phyloP scores from a whole-genome alignment of 1,140 invertebrate genomes.

The Rhagoletis pomonella region DNA sequence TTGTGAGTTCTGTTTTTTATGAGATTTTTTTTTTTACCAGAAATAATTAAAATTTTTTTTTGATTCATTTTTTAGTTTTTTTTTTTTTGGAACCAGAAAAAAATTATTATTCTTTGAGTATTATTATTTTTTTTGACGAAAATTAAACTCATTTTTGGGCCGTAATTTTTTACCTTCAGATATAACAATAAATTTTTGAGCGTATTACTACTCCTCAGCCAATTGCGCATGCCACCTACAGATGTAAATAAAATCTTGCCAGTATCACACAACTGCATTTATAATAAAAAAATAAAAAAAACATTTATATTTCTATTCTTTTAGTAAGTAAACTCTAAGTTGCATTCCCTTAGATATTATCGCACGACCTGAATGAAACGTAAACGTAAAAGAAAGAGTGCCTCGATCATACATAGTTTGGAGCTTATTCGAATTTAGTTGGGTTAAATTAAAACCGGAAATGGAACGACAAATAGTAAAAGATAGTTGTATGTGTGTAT shows the following conservation, averaged over 20 bases:
- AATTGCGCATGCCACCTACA: too few species aligned
- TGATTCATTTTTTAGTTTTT: too few species aligned
- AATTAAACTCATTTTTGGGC: too few species aligned
- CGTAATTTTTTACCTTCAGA: too few species aligned
- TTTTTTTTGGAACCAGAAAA: too few species aligned
- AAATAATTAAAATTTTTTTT: too few species aligned
- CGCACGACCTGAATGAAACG: constrained; percentile 12
- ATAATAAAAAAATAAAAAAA: neutral
- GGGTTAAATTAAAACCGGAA: neutral
- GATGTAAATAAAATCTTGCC: constrained; percentile 1
- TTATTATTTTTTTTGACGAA: too few species aligned
- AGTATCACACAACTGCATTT: neutral
- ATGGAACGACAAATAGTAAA: neutral
- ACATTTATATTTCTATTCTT: neutral
- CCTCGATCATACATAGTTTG: constrained; percentile 40
- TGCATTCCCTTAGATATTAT: neutral
- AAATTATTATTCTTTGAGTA: too few species aligned
- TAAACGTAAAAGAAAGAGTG: constrained; percentile 39
- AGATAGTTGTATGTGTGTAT: neutral
- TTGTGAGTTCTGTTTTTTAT: too few species aligned
- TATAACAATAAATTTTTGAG: too few species aligned
- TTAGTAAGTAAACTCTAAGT: neutral
- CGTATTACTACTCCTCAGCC: neutral
- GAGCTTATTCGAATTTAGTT: constrained; percentile 51
- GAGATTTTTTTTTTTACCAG: too few species aligned